phyloP scores from a whole-genome alignment of 2,888 invertebrate species.

The Ellobium chinense region DNA sequence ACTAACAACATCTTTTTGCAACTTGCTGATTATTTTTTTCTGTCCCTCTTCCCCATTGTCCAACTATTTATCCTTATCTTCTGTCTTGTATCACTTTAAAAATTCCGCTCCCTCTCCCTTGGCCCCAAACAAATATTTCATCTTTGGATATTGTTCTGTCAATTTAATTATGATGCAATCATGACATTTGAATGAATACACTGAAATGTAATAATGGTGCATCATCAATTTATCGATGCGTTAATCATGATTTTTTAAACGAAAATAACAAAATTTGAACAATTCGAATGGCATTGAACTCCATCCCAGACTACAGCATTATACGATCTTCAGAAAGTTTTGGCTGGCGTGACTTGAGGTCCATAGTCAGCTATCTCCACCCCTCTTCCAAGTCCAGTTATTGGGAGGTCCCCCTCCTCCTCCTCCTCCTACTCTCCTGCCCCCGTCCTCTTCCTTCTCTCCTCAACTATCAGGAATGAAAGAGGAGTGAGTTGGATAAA shows the following conservation, averaged over 20 bases:
- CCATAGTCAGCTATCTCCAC: neutral
- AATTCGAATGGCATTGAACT: no score
- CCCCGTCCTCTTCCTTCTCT: neutral
- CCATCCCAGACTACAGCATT: slow-evolving; percentile 2
- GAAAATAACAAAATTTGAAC: no score
- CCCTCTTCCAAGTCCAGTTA: neutral
- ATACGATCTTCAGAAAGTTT: slow-evolving; percentile 20
- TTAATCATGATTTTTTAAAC: no score
- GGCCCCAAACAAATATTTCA: no score
- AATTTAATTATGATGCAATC: no score
- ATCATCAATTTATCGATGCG: no score
- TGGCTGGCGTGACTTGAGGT: slow-evolving; percentile 13
- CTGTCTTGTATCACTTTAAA: no score
- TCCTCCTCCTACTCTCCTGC: neutral
- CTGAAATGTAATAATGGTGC: no score
- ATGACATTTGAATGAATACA: no score
- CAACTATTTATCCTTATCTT: no score
- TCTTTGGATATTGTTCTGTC: no score
- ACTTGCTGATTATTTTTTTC: neutral
- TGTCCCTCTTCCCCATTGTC: neutral
- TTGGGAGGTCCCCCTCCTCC: neutral
- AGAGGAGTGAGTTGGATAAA: neutral
- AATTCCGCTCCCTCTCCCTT: no score
- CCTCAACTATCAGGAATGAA: slow-evolving; percentile 5
- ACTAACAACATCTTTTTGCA: neutral